A percentile compares a stretch with the other conserved stretches of the same genome.
phyloP scores from a whole-genome alignment of 2,888 invertebrate genomes.

The Hydrotaea diabolus region DNA sequence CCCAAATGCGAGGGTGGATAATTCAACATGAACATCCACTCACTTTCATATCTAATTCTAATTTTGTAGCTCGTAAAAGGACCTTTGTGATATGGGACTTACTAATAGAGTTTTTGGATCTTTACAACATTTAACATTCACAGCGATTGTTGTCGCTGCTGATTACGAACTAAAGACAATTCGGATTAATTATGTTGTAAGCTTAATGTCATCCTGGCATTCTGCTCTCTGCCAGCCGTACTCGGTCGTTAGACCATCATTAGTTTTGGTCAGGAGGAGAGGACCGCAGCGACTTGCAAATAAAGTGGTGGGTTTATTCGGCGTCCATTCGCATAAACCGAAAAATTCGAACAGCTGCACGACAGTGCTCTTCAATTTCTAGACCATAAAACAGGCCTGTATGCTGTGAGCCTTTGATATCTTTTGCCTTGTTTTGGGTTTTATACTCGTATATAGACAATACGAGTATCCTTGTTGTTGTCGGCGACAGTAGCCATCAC shows the following conservation, averaged over 20 bases:
- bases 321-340: background rate
- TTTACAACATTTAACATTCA: constrained; percentile 62
- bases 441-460: constrained; percentile 44
- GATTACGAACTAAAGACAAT: constrained; percentile 55
- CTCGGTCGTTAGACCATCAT: constrained; percentile 43
- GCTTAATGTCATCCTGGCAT: constrained; percentile 55
- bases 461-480: constrained; percentile 23
- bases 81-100: constrained; percentile 51
- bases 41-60: background rate
- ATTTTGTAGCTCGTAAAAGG: constrained; percentile 35
- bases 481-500: constrained; percentile 35
- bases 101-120: constrained; percentile 64
- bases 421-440: constrained; percentile 57
- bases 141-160: constrained; percentile 43
- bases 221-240: background rate
- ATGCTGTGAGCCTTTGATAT: constrained; percentile 34
- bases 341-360: constrained; percentile 62
- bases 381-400: constrained; percentile 47
- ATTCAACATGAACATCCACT: background rate
- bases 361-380: constrained; percentile 62
- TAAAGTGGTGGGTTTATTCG: constrained; percentile 49
- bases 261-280: constrained; percentile 48
- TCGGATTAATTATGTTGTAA: constrained; percentile 57
- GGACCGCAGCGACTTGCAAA: constrained; percentile 27
- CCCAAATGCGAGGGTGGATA: background rate